Base-by-base conservation (phyloP, 1,140 invertebrate genomes). In the Achatina immaculata region DNA sequence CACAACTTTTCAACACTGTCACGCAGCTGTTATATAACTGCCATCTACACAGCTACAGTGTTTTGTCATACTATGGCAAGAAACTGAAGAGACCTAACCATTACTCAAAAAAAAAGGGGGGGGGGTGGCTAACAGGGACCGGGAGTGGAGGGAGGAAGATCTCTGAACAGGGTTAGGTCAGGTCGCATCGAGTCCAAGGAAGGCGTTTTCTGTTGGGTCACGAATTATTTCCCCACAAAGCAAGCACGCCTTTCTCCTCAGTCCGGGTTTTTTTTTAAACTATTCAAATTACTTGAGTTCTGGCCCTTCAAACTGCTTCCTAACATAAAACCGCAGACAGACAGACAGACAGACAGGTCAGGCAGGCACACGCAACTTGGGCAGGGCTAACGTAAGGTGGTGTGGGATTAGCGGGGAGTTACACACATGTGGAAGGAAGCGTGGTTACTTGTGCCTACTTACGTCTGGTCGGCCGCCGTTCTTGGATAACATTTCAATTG, bases 141-240 rank as follows among this genome's bases (percentile, higher is more conserved):
- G 19, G 48, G 42, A 40, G 68, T 11, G 68, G 7, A 40, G 36
- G 38, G 19, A n/a, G 68, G 36, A 43, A 1, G 21, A 14, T 9
- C 16, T 6, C 16, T 21, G 24, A 55, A 55, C 4, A 7, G 24
- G 40, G 68, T 43, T 71, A 71, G 40, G 68, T 71, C 68, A 71
- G 65, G 65, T 66, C 65, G 34, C 14, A 66, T 14, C 38, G 68
- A 36, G 68, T 71, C 68, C 40, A 38, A 71, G 38, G 38, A 42
- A 42, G 68, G n/a, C 9, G 7, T 19, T 66, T 71, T 71, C 38
- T 3, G 68, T 71, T 71, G 42, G 68, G 68, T 71, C 68, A 71
- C 68, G 38, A 71, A 71, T 71, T 71, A 71, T 71, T 71, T 71
- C 68, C 40, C 68, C 68, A 71, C 68, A 71, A 71, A 2, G 68